Base-by-base conservation (phyloP, 2,797 vertebrate genomes). In the Danionella dracula region DNA sequence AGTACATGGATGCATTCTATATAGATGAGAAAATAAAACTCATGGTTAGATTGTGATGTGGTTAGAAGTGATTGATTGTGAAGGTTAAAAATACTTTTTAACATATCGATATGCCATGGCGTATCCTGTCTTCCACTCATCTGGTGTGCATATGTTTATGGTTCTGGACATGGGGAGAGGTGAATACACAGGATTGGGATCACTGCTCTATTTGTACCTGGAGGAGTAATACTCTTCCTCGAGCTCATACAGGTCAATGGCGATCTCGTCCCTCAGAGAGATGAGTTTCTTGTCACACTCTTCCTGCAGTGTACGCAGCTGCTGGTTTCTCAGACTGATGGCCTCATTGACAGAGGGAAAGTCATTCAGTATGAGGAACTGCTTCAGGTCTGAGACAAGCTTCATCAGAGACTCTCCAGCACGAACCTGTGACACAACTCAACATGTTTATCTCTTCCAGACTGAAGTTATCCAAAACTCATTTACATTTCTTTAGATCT, bases 181-280 rank as follows among this genome's bases (percentile, higher is more conserved):
- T 57, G 35, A 66, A 21, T 66, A 29, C 35, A 48, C 59, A 77
- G 78, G 65, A 66, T 74, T 79, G 61, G 70, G 75, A 70, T 71
- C 57, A 76, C 62, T 71, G 71, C 77, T 82, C 89, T 97, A 99
- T 89, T 93, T 96, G 92, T 98, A 99, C 97, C 97, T 99, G 93
- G 97, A 99, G 85, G 97, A 99, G 93, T 99, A 99, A 92, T 96
- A 98, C 87, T 99, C 97, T 93, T 99, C 97, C 89, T 99, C 97
- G 78, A 99, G 90, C 90, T 99, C 97, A 61, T 97, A 99, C 45
- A 99, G 93, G 88, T 99, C 97, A 19, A 96, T 86, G 75, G 97
- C 96, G 64, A 97, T 93, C 88, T 99, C 96, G 2, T 99, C 97
- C 1, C 97, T 84, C 37, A 99, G 90, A 0, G 92, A 83, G 34